phyloP scores from a whole-genome alignment of 1,140 invertebrate genomes.

The Microplitis mediator region DNA sequence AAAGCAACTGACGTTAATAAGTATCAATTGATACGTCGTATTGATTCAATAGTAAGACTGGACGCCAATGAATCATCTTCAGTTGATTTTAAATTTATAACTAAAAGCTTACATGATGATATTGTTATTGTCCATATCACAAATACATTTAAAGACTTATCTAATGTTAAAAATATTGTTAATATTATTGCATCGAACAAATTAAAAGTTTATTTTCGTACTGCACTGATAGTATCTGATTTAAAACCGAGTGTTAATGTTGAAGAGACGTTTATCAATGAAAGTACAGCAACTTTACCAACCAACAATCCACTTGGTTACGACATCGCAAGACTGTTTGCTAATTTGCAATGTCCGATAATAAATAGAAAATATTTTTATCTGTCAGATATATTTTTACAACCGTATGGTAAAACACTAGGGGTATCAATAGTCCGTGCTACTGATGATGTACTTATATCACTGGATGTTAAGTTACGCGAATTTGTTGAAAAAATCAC shows the following conservation, averaged over 20 bases:
- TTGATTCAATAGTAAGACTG: conserved; percentile 47
- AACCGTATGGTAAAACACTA: conserved; percentile 56
- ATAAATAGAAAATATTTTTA: conserved; percentile 52
- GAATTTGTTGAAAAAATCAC: conserved; percentile 57
- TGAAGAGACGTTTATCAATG: conserved; percentile 44
- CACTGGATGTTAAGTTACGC: conserved; percentile 50
- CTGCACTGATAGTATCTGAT: conserved; percentile 53
- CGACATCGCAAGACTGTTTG: conserved; percentile 55
- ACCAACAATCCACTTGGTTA: conserved; percentile 57
- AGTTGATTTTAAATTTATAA: conserved; percentile 45
- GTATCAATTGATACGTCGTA: conserved; percentile 50
- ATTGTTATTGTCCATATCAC: conserved; percentile 55
- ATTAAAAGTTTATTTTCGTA: conserved; percentile 43
- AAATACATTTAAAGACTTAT: conserved; percentile 44
- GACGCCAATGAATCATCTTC: conserved; percentile 47
- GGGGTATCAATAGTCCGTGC: conserved; percentile 52
- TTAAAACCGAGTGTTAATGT: conserved; percentile 42
- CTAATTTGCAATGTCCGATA: conserved; percentile 49
- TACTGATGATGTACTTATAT: conserved; percentile 50
- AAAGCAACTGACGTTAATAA: conserved; percentile 58
- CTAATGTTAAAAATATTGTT: conserved; percentile 42
- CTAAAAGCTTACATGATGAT: conserved; percentile 45
- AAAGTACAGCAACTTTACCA: conserved; percentile 48
- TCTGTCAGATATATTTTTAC: conserved; percentile 56
- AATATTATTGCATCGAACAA: conserved; percentile 40